A percentile compares a stretch with the other conserved stretches of the same genome.
These are phyloP conservation scores for Xyrichtys novacula DNA, from an alignment of 2,797 vertebrate genomes.

Conservation along the genomic window DNA sequence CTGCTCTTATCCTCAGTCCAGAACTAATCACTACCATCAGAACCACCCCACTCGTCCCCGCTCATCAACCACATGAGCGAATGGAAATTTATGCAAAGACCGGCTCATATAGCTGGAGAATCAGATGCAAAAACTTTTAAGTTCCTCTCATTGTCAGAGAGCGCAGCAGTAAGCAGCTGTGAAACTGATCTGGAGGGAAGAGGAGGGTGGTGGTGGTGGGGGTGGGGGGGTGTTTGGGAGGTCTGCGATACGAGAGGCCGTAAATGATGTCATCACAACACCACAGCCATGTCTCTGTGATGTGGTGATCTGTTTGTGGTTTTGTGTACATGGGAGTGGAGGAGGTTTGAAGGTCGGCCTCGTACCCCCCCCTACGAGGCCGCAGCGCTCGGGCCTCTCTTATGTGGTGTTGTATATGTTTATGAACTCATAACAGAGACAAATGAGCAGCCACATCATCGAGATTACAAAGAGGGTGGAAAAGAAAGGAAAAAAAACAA, in stretches of 20 bases:
- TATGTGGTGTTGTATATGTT: constrained; percentile 69
- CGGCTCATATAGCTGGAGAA: constrained; percentile 34
- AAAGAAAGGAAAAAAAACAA: constrained; percentile 40
- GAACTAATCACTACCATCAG: constrained; percentile 79
- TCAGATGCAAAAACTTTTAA: constrained; percentile 38
- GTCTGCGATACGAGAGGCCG: constrained; percentile 50
- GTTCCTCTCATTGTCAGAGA: constrained; percentile 34
- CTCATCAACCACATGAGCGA: constrained; percentile 59
- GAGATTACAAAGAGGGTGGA: constrained; percentile 52
- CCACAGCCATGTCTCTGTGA: constrained; percentile 62
- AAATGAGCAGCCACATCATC: constrained; percentile 61
- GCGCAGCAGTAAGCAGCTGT: constrained; percentile 36
- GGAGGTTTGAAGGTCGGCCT: constrained; percentile 56
- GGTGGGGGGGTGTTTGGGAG: constrained; percentile 45
- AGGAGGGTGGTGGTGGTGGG: not conserved
- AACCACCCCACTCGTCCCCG: constrained; percentile 50
- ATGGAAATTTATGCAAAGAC: constrained; percentile 69
- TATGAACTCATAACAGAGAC: constrained; percentile 65
- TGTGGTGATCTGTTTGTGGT: constrained; percentile 73
- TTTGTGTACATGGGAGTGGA: constrained; percentile 60
- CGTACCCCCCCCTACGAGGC: constrained; percentile 63
- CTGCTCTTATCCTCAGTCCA: constrained; percentile 58
- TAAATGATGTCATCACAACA: constrained; percentile 73
- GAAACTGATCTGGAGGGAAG: constrained; percentile 23
- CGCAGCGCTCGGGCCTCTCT: constrained; percentile 60